Conservation (phyloP, 2,797 vertebrate species). For the Bradypus variegatus region DNA sequence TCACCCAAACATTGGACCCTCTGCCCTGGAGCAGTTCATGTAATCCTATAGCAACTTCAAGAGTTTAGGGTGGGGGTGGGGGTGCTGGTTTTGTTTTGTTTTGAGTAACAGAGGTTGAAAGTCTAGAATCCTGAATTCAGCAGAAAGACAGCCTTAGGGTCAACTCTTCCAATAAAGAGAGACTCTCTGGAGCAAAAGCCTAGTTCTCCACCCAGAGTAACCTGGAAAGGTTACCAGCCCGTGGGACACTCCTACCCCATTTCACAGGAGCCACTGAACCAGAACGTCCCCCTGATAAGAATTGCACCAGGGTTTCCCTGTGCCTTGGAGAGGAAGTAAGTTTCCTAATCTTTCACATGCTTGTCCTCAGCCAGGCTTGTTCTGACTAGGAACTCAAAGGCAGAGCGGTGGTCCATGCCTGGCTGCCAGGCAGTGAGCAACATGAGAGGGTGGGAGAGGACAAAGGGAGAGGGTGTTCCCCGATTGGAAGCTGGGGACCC, state of each 20-base stretch:
- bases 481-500: no score
- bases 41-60: not conserved
- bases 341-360: not conserved
- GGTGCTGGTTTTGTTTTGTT: no score
- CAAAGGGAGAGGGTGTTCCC: not conserved
- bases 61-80: no score
- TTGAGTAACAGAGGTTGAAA: not conserved
- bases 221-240: not conserved
- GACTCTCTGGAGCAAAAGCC: not conserved
- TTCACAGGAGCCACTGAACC: not conserved
- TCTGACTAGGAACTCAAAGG: not conserved
- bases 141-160: not conserved
- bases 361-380: not conserved
- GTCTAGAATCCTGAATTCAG: not conserved
- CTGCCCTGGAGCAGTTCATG: not conserved
- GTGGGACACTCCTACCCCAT: not conserved
- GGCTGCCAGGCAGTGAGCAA: not conserved
- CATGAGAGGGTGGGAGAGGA: not conserved
- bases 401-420: not conserved
- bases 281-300: not conserved
- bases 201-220: not conserved
- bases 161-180: not conserved
- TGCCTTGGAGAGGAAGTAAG: not conserved
- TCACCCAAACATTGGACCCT: fast-evolving
- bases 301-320: not conserved